Conservation (phyloP, 2,113 vertebrate genomes). For the Eulemur macaco region DNA sequence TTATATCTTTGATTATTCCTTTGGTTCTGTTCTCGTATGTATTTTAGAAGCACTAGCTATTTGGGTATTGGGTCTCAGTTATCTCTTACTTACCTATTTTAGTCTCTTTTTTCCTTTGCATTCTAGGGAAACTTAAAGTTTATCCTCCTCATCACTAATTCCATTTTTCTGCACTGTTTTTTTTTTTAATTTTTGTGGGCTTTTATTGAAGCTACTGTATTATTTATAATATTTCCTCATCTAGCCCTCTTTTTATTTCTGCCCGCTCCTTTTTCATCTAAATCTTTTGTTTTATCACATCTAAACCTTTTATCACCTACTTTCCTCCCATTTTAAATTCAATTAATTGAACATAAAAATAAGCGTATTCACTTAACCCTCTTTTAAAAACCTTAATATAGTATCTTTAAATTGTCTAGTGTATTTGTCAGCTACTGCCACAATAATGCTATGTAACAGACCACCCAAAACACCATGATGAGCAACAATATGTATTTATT, state of each 20-base stretch:
- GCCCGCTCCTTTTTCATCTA: neutral
- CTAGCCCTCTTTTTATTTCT: neutral
- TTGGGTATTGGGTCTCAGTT: neutral
- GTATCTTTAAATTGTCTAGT: neutral
- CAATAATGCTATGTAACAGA: neutral
- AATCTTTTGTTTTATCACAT: neutral
- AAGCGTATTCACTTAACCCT: neutral
- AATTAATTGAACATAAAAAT: neutral
- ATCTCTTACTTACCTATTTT: neutral
- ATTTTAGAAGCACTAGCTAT: neutral
- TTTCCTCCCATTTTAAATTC: neutral
- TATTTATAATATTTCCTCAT: neutral
- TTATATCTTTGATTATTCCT: neutral
- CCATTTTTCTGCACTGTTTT: neutral
- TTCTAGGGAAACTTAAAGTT: neutral
- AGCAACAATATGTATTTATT: neutral
- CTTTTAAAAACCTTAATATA: constrained; percentile 14
- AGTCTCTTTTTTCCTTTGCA: constrained; percentile 20
- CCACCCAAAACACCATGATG: neutral
- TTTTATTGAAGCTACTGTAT: neutral
- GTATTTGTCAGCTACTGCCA: neutral
- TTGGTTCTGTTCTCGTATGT: neutral
- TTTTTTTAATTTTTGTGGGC: neutral
- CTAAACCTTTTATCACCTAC: neutral
- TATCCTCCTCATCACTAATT: neutral